Evolutionary conservation across 2,113 vertebrate genomes (phyloP).

Genomic region (Leptodactylus fuscus): DNA sequence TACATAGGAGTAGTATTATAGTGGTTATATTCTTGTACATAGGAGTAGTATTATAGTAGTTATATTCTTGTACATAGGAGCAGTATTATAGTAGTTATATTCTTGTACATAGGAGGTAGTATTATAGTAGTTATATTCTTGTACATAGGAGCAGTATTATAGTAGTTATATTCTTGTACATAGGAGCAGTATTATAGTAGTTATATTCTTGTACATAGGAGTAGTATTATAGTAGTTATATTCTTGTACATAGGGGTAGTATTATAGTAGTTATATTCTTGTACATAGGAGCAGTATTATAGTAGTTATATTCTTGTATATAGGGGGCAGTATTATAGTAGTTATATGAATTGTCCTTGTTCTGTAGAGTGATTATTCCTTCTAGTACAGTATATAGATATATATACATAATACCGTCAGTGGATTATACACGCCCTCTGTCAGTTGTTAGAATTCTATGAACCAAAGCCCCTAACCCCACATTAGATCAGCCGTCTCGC

Average conservation of each 20-base stretch:
- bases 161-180: no score
- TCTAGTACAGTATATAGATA: neutral
- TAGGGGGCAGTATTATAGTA: no score
- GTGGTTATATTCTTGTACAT: neutral
- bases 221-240: slow-evolving; percentile 10
- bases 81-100: no score
- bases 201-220: no score
- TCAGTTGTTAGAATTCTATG: neutral
- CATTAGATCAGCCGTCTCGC: neutral
- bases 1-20: neutral
- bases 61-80: neutral
- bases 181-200: no score
- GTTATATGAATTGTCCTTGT: no score
- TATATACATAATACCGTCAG: neutral
- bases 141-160: no score
- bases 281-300: neutral
- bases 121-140: no score
- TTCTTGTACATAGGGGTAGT: neutral
- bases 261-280: slow-evolving; percentile 1
- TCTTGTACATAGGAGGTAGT: no score
- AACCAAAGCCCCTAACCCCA: neutral
- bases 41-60: slow-evolving; percentile 1
- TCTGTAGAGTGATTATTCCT: neutral
- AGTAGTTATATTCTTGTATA: no score
- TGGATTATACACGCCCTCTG: neutral